phyloP scores from a whole-genome alignment of 2,888 invertebrate species.

The Acronicta psi region DNA sequence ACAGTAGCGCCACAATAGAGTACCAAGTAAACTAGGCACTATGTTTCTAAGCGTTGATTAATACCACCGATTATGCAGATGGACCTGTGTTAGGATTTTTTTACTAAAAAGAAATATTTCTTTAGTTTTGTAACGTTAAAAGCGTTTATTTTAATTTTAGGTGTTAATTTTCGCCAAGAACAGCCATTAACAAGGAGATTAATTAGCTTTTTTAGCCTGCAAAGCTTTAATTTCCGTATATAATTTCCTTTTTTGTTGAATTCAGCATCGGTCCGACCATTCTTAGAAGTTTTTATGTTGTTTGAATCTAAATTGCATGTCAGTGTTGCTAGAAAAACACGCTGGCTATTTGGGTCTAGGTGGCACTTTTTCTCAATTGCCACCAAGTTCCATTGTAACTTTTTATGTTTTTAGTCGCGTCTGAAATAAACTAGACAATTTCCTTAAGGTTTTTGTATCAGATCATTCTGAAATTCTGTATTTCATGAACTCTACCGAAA shows the following conservation, averaged over 20 bases:
- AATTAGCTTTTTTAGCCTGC: constrained; percentile 2
- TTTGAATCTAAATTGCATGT: constrained; percentile 2
- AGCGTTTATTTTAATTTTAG: constrained; percentile 3
- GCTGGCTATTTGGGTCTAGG: too few relatives aligned
- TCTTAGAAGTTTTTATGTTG: neutral
- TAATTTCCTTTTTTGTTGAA: constrained; percentile 4
- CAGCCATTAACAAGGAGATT: neutral
- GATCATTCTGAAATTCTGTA: too few relatives aligned
- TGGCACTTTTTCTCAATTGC: constrained; percentile 1
- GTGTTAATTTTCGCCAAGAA: neutral
- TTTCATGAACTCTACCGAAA: too few relatives aligned
- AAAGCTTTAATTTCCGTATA: constrained; percentile 10
- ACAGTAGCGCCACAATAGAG: neutral
- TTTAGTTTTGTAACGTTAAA: neutral
- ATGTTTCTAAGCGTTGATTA: constrained; percentile 9
- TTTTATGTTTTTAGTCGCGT: neutral
- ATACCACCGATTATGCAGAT: constrained; percentile 13
- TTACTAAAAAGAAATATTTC: neutral
- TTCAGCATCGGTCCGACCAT: neutral
- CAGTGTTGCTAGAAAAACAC: constrained; percentile 3
- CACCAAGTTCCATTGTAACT: too few relatives aligned
- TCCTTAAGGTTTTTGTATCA: neutral
- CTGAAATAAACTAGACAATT: neutral
- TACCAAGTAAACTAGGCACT: neutral
- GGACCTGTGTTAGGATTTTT: constrained; percentile 2